A percentile compares a stretch with the other conserved stretches of the same genome.
Conservation (phyloP, 2,113 vertebrate species). For the Rhineura floridana region DNA sequence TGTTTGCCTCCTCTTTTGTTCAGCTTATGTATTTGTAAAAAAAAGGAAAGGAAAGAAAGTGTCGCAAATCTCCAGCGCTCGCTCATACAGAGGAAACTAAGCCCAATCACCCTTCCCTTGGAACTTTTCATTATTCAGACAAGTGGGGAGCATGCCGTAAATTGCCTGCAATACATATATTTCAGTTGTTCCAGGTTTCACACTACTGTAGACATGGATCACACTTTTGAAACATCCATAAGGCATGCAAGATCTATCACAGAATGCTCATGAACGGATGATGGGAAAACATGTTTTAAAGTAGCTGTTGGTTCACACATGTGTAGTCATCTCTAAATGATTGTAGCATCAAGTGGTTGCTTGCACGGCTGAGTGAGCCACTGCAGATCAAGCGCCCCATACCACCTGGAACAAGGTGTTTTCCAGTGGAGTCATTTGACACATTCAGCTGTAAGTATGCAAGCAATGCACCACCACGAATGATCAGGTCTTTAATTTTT, state of each 20-base stretch:
- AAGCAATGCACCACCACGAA: background rate
- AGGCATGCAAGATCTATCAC: background rate
- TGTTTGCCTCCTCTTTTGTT: background rate
- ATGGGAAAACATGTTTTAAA: background rate
- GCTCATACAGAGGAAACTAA: background rate
- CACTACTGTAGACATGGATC: no score
- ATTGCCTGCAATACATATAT: background rate
- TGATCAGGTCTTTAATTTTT: background rate
- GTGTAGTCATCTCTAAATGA: background rate
- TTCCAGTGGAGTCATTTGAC: background rate
- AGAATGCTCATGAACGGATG: background rate
- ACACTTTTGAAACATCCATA: background rate
- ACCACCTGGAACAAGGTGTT: background rate
- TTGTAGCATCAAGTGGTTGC: background rate
- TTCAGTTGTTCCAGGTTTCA: background rate
- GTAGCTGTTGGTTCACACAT: background rate
- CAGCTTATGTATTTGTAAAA: background rate
- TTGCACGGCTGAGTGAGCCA: background rate
- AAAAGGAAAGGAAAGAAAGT: background rate
- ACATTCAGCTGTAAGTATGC: background rate
- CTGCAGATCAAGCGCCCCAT: background rate
- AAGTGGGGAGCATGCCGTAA: background rate
- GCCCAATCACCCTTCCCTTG: no score
- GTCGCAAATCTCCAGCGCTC: background rate
- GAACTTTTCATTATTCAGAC: background rate